These are phyloP conservation scores for Ciconia maguari DNA, from an alignment of 2,113 vertebrate genomes.

Conservation along the genomic window DNA sequence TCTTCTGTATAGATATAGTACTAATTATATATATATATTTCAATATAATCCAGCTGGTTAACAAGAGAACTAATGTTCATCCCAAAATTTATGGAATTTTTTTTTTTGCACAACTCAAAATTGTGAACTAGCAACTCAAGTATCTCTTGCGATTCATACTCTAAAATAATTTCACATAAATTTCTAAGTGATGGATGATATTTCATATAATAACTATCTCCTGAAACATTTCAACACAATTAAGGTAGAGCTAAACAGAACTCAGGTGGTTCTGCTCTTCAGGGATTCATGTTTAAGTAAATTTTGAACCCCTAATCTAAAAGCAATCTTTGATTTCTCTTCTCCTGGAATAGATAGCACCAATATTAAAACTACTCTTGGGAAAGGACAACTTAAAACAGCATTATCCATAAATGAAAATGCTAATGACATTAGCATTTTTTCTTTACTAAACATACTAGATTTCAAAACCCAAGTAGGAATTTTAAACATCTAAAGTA, in stretches of 20 bases:
- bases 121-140: not conserved
- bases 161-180: not conserved
- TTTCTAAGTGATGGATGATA: not conserved
- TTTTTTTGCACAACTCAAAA: not conserved
- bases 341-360: not conserved
- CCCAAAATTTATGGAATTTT: not conserved
- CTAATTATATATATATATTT: not conserved
- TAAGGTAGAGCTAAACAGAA: conserved; percentile 19
- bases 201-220: not conserved
- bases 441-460: not conserved
- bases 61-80: not conserved
- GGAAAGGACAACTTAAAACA: conserved; percentile 9
- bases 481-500: not conserved
- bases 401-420: conserved; percentile 28
- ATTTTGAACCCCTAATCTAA: not conserved
- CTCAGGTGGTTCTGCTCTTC: not conserved
- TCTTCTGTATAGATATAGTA: not conserved
- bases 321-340: not conserved
- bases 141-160: not conserved
- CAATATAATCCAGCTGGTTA: not conserved
- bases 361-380: not conserved
- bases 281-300: not conserved
- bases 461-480: not conserved
- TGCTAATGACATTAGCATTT: not conserved
- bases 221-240: not conserved